Conservation (phyloP, 2,888 invertebrate species). For the Eupithecia vulgata region DNA sequence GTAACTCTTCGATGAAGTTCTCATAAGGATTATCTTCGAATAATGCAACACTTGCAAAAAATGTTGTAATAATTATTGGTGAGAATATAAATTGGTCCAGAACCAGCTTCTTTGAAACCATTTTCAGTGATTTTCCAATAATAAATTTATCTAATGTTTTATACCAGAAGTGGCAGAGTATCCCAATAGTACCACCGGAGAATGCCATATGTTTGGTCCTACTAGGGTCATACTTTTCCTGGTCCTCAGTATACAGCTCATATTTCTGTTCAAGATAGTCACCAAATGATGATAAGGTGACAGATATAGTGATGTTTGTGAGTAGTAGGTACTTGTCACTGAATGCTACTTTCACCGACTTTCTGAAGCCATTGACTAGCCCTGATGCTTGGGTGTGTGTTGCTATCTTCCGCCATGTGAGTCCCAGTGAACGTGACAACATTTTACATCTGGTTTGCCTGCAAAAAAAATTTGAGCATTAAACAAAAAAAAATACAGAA, state of each 20-base stretch:
- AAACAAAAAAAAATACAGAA: conserved; percentile 21
- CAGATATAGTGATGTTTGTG: conserved; percentile 93
- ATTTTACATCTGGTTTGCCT: background rate
- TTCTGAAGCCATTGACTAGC: conserved; percentile 54
- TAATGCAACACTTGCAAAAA: conserved; percentile 91
- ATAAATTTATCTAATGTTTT: conserved; percentile 89
- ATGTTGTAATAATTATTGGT: conserved; percentile 91
- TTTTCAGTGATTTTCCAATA: conserved; percentile 87
- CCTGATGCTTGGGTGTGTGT: conserved; percentile 55
- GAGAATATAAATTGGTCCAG: conserved; percentile 95
- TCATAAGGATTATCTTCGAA: conserved; percentile 86
- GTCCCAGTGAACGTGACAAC: conserved; percentile 44
- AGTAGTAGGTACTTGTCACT: conserved; percentile 88
- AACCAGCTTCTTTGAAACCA: conserved; percentile 91
- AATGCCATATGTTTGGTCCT: conserved; percentile 91
- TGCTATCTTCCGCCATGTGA: conserved; percentile 68
- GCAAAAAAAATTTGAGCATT: background rate
- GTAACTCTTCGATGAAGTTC: conserved; percentile 88
- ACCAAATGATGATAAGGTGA: conserved; percentile 90
- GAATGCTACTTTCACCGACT: conserved; percentile 78
- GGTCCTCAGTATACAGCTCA: conserved; percentile 87
- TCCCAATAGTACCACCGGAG: conserved; percentile 91
- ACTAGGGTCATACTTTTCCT: conserved; percentile 83
- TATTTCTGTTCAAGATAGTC: conserved; percentile 93
- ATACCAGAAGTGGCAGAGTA: conserved; percentile 96